Conservation (phyloP, 2,797 vertebrate species). For the Hirundo rustica region DNA sequence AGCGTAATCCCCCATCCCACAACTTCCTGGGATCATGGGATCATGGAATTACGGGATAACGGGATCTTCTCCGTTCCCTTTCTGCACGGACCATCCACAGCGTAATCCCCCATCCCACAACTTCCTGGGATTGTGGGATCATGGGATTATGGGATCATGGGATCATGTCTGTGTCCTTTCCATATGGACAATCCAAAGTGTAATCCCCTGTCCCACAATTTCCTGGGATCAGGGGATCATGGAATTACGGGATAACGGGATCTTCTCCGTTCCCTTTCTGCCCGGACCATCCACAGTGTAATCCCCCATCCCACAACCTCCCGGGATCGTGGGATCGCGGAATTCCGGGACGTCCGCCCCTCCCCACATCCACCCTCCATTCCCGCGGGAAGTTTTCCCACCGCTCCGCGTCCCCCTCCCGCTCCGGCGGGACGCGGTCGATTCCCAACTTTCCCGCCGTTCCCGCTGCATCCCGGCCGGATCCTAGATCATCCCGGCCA, state of each 20-base stretch:
- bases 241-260: neutral
- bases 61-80: neutral
- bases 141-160: no score
- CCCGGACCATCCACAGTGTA: neutral
- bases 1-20: no score
- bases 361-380: neutral
- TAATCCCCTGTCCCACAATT: no score
- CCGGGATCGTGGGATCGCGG: neutral
- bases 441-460: rapidly evolving
- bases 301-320: neutral
- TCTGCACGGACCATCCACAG: no score
- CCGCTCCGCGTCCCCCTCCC: no score
- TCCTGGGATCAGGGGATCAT: no score
- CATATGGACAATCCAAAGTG: no score
- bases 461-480: neutral
- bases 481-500: neutral
- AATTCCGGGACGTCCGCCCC: neutral
- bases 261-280: neutral
- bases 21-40: no score
- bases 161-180: no score
- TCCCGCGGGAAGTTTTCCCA: neutral
- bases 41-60: rapidly evolving
- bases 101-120: no score
- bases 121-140: no score
- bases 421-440: no score